phyloP scores from a whole-genome alignment of 2,113 vertebrate genomes.

The Nestor notabilis region DNA sequence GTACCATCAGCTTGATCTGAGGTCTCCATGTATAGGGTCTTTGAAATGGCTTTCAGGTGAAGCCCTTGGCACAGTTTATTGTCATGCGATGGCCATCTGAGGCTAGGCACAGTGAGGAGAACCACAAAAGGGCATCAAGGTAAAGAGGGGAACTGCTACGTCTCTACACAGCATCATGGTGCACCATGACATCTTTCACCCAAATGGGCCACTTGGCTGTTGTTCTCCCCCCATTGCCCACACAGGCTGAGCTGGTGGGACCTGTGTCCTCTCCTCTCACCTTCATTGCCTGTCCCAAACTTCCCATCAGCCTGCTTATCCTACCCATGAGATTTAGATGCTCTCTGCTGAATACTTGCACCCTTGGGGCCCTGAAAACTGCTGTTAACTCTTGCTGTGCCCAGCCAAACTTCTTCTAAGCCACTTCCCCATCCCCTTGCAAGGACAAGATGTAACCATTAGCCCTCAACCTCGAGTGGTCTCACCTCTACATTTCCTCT shows the following conservation, averaged over 20 bases:
- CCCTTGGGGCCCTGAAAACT: accelerated
- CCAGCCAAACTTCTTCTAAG: not conserved
- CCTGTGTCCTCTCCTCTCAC: not conserved
- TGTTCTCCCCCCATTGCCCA: not conserved
- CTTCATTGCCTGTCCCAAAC: not conserved
- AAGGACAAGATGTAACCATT: not conserved
- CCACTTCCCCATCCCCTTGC: not conserved
- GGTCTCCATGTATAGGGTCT: not conserved
- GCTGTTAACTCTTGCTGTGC: not conserved
- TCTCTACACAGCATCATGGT: not conserved
- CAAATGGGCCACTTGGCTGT: too few species aligned
- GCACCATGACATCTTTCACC: not conserved
- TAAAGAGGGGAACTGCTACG: not conserved
- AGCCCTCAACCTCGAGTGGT: not conserved
- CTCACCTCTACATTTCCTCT: not conserved
- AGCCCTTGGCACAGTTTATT: not conserved
- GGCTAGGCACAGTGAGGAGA: not conserved
- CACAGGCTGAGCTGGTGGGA: not conserved
- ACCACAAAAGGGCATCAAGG: not conserved
- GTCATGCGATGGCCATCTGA: not conserved
- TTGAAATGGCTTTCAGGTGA: not conserved
- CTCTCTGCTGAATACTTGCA: not conserved
- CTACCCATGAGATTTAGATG: not conserved
- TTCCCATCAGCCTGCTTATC: not conserved
- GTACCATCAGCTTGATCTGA: not conserved